Base-by-base conservation (phyloP, 2,888 invertebrate genomes). In the Ochlodes sylvanus region DNA sequence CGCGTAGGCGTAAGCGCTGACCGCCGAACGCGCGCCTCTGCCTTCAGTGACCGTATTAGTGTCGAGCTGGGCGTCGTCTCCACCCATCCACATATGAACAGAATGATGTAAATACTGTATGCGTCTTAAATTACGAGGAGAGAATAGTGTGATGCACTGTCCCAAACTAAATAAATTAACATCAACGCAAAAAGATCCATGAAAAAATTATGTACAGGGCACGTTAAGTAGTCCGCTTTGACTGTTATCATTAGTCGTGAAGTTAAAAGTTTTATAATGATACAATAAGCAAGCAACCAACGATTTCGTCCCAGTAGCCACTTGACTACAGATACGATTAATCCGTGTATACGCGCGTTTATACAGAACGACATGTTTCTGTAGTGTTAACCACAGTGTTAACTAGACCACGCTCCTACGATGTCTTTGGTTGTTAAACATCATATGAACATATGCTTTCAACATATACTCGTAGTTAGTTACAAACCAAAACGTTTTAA, bases 321-420 rank as follows among this genome's bases (percentile, higher is more conserved):
- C 32, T 60, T 60, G 54, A 54, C 60, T 42, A 50, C 42, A 52
- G 58, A 66, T 58, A 66, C 57, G 54, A 66, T 66, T 66, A 60
- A 66, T 66, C 44, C 44, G 60, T 60, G 66, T 66, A 60, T 61
- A 58, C 54, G 42, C 60, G 17, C 66, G 66, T 66, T 66, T 66
- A 66, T 66, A 66, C 54, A 52, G 19, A 60, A 66, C 67, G 67
- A 67, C 67, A 67, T 67, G 67, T 67, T 67, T 44, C 61, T 67
- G 60, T 55, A 54, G 60, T 67, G 66, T 67, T 67, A 61, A 67
- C 60, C 66, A 27, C 27, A 58, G 65, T 58, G 65, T 65, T 52
- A 65, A 58, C 65, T 52, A 67, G 60, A 67, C 66, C 60, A 67
- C 61, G 66, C 66, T 61, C 19, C 58, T 42, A 50, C 42, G 66